phyloP scores from a whole-genome alignment of 2,797 vertebrate species.

The Zalophus californianus region DNA sequence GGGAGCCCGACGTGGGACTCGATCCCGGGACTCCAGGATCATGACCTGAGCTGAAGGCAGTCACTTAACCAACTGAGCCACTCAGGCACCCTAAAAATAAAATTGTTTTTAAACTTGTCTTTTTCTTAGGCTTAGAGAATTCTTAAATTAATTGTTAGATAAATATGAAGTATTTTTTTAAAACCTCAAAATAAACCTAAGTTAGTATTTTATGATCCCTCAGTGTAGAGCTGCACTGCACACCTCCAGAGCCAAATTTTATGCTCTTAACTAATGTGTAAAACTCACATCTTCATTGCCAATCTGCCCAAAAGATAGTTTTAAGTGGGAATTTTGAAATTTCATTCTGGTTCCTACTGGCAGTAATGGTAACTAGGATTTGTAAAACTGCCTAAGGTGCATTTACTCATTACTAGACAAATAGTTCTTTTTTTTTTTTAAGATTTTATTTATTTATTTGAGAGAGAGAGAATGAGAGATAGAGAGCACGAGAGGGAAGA shows the following conservation, averaged over 20 bases:
- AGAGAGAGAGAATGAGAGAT: too few relatives aligned
- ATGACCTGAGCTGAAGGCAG: too few relatives aligned
- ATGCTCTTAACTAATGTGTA: conserved; percentile 19
- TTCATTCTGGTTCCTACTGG: conserved; percentile 37
- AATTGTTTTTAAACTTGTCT: not conserved
- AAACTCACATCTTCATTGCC: conserved; percentile 67
- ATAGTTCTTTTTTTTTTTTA: not conserved
- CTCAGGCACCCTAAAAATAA: too few relatives aligned
- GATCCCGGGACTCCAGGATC: too few relatives aligned
- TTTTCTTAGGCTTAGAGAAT: conserved; percentile 55
- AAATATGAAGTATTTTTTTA: conserved; percentile 49
- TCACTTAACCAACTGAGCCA: too few relatives aligned
- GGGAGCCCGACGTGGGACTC: too few relatives aligned
- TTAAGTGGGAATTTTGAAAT: conserved; percentile 58
- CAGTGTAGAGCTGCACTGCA: conserved; percentile 42
- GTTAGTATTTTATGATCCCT: conserved; percentile 56
- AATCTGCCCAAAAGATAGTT: not conserved
- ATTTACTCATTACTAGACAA: conserved; percentile 31
- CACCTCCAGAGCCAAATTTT: conserved; percentile 50
- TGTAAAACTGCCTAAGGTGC: conserved; percentile 31
- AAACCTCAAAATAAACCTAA: conserved; percentile 57
- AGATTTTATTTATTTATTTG: too few relatives aligned
- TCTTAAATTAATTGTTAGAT: conserved; percentile 58
- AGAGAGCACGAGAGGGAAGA: too few relatives aligned
- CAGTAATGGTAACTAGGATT: conserved; percentile 18